phyloP scores from a whole-genome alignment of 2,113 vertebrate genomes.

The Alligator mississippiensis region DNA sequence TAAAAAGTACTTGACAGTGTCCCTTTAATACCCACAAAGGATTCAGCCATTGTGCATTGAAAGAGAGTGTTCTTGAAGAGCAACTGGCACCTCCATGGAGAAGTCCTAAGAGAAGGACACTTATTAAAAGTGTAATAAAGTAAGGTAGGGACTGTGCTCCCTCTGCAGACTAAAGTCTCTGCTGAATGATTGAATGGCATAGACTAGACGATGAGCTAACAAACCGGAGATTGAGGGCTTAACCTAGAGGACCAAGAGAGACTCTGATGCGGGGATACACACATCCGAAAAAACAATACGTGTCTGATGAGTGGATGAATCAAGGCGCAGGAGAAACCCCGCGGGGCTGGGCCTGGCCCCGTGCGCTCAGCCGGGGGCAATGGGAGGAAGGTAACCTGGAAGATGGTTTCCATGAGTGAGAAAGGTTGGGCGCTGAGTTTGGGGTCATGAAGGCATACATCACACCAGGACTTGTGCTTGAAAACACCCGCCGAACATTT shows the following conservation, averaged over 20 bases:
- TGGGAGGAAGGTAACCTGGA: slow-evolving; percentile 45
- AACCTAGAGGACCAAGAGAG: slow-evolving; percentile 59
- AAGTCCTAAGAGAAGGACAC: slow-evolving; percentile 61
- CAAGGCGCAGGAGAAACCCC: slow-evolving; percentile 32
- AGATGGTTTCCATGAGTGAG: slow-evolving; percentile 22
- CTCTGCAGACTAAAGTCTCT: slow-evolving; percentile 53
- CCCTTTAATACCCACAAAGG: slow-evolving; percentile 79
- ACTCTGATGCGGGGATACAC: slow-evolving; percentile 49
- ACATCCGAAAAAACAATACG: neutral
- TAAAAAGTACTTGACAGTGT: slow-evolving; percentile 84
- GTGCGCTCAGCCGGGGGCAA: neutral
- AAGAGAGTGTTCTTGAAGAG: slow-evolving; percentile 71
- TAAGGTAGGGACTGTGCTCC: slow-evolving; percentile 38
- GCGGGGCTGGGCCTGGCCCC: neutral
- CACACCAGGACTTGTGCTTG: slow-evolving; percentile 72
- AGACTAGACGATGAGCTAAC: slow-evolving; percentile 53
- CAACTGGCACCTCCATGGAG: slow-evolving; percentile 57
- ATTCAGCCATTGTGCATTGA: slow-evolving; percentile 75
- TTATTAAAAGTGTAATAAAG: slow-evolving; percentile 54
- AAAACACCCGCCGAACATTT: slow-evolving; percentile 33
- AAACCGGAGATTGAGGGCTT: slow-evolving; percentile 52
- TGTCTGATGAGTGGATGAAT: slow-evolving; percentile 28
- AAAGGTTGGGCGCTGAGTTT: slow-evolving; percentile 46
- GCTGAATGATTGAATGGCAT: slow-evolving; percentile 36
- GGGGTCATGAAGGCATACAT: slow-evolving; percentile 63